phyloP scores from a whole-genome alignment of 2,113 vertebrate genomes.

The Sitta europaea region DNA sequence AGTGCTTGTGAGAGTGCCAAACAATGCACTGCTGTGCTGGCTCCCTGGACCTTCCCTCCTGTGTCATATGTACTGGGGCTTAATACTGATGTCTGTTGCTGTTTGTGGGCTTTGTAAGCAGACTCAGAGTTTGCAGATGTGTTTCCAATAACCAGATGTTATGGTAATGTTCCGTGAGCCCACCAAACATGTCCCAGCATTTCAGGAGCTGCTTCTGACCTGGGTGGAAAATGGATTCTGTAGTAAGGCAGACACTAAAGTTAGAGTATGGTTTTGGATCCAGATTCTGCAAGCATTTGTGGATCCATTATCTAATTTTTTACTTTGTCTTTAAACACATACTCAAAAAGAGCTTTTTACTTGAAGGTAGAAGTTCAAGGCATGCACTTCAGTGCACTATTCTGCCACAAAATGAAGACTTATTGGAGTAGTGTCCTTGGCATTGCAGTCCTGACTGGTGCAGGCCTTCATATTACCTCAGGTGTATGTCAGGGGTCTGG shows the following conservation, averaged over 20 bases:
- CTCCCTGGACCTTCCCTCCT: background rate
- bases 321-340: background rate
- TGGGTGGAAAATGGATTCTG: background rate
- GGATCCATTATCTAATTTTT: background rate
- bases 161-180: background rate
- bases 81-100: background rate
- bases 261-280: background rate
- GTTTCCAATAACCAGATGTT: background rate
- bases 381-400: background rate
- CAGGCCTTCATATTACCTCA: background rate
- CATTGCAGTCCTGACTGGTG: background rate
- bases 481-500: background rate
- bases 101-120: background rate
- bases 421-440: background rate
- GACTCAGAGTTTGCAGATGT: background rate
- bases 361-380: background rate
- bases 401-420: background rate
- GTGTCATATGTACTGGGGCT: background rate
- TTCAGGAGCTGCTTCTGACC: background rate
- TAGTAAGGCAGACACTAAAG: background rate
- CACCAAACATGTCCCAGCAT: background rate
- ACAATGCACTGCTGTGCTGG: accelerated
- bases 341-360: background rate
- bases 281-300: background rate
- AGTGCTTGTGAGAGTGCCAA: background rate